phyloP scores from a whole-genome alignment of 2,113 vertebrate species.

The Mesocricetus auratus region DNA sequence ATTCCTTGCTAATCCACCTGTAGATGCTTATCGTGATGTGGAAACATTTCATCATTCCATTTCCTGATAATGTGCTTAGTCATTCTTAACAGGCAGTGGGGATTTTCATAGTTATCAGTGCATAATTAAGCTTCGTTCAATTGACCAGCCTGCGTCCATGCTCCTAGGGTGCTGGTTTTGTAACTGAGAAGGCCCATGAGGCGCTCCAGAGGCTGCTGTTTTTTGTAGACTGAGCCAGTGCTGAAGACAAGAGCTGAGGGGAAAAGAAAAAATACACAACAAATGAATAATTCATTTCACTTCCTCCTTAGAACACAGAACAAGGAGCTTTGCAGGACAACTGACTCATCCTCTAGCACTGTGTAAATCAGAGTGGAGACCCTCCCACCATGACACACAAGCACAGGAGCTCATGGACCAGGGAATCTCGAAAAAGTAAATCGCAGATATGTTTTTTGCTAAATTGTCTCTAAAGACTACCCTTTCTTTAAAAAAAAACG shows the following conservation, averaged over 20 bases:
- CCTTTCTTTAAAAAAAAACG: not conserved
- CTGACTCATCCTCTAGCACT: slow-evolving; percentile 52
- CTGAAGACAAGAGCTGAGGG: slow-evolving; percentile 63
- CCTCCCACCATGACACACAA: not conserved
- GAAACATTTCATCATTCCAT: slow-evolving; percentile 75
- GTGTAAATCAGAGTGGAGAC: not conserved
- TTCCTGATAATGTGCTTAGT: slow-evolving; percentile 69
- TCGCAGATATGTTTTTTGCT: slow-evolving; percentile 31
- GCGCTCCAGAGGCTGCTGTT: slow-evolving; percentile 18
- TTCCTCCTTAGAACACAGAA: slow-evolving; percentile 60
- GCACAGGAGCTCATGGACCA: not conserved
- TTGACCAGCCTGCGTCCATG: slow-evolving; percentile 63
- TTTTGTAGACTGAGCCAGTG: slow-evolving; percentile 73
- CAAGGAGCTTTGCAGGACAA: slow-evolving; percentile 59
- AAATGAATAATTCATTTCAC: slow-evolving; percentile 65
- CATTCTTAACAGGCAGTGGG: slow-evolving; percentile 64
- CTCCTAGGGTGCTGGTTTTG: slow-evolving; percentile 60
- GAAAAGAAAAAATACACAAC: slow-evolving; percentile 49
- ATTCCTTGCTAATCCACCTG: slow-evolving; percentile 75
- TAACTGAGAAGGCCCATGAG: slow-evolving; percentile 50
- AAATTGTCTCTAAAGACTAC: slow-evolving; percentile 33
- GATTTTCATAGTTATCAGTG: slow-evolving; percentile 76
- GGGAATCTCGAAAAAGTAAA: not conserved
- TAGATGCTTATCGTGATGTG: slow-evolving; percentile 79
- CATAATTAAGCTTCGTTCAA: slow-evolving; percentile 79